Percentiles rank a stretch among this genome's conserved stretches.
Evolutionary conservation across 2,113 vertebrate genomes (phyloP).

Genomic region (Calonectris borealis): DNA sequence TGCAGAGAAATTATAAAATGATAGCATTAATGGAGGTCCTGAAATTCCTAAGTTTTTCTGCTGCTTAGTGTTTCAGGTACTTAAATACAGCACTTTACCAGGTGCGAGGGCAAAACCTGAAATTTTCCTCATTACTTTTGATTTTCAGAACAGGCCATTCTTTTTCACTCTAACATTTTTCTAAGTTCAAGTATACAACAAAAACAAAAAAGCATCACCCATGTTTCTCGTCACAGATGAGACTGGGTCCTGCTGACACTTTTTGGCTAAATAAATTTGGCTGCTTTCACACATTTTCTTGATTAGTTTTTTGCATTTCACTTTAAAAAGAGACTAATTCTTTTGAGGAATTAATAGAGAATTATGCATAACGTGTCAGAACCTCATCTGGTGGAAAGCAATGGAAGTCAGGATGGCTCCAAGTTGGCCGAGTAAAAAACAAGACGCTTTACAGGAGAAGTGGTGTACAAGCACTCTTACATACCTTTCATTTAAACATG

Average conservation of each 20-base stretch:
- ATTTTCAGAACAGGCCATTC: not conserved
- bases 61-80: not conserved
- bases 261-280: not conserved
- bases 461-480: not conserved
- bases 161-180: not conserved
- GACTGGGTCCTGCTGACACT: not conserved
- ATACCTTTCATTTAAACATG: not conserved
- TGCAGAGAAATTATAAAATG: not conserved
- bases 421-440: not conserved
- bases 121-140: not conserved
- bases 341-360: not conserved
- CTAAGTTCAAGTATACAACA: not conserved
- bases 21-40: not conserved
- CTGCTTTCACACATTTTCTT: not conserved
- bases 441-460: not conserved
- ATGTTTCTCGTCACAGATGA: not conserved
- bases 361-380: not conserved
- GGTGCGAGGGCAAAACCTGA: not conserved
- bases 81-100: not conserved
- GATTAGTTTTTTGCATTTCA: not conserved
- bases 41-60: not conserved
- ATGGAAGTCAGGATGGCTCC: not conserved
- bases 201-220: not conserved
- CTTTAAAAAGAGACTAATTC: not conserved
- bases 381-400: not conserved